Evolutionary conservation across 2,888 invertebrate genomes (phyloP).

Genomic region (Seira ritae): DNA sequence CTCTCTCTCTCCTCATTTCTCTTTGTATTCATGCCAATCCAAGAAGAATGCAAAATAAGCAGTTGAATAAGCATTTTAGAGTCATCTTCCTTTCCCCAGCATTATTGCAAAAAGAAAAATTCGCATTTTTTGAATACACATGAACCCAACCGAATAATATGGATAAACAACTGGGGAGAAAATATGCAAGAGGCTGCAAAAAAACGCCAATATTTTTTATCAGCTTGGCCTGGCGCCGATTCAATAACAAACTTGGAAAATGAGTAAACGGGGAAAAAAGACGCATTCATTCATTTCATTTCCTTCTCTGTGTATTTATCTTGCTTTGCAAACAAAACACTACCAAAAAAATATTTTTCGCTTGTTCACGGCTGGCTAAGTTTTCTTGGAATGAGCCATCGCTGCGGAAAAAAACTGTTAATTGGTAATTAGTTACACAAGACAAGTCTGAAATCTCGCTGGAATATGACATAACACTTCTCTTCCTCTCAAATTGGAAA

Average conservation of each 20-base stretch:
- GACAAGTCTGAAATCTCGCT: background rate
- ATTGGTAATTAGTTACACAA: constrained; percentile 37
- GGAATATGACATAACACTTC: too few species aligned
- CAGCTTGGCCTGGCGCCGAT: background rate
- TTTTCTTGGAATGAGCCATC: constrained; percentile 16
- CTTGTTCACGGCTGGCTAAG: background rate
- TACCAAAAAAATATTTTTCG: too few species aligned
- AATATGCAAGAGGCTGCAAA: background rate
- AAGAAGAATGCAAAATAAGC: too few species aligned
- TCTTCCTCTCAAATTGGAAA: too few species aligned
- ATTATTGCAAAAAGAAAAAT: too few species aligned
- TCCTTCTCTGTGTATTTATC: too few species aligned
- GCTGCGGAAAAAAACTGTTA: constrained; percentile 25
- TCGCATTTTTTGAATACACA: background rate
- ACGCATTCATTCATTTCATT: too few species aligned
- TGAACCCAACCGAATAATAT: background rate
- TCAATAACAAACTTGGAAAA: background rate
- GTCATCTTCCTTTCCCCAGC: background rate
- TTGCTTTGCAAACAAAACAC: too few species aligned
- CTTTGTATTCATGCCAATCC: too few species aligned
- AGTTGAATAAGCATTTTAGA: background rate
- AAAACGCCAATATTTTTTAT: background rate
- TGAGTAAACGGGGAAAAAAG: too few species aligned
- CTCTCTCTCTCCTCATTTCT: too few species aligned
- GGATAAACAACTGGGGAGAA: too few species aligned